Percentiles rank a stretch among this genome's conserved stretches.
Conservation (phyloP, 2,888 invertebrate genomes). For the Tipula lateralis region DNA sequence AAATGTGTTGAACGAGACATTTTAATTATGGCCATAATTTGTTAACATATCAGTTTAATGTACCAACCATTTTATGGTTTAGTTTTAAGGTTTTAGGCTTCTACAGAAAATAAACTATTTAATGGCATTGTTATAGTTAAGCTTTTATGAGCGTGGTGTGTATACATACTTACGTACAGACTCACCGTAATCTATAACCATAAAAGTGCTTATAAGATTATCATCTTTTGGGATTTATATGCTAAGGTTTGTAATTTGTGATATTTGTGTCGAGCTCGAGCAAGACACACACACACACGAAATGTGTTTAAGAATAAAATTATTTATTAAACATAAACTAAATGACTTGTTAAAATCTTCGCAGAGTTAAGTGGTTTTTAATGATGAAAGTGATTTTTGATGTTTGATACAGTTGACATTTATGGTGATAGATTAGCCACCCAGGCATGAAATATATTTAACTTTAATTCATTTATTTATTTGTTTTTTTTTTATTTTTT, state of each 20-base stretch:
- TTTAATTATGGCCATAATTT: conserved; percentile 27
- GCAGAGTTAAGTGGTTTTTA: conserved; percentile 28
- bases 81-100: neutral
- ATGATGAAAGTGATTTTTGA: conserved; percentile 28
- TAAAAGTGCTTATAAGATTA: neutral
- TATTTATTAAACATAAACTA: conserved; percentile 16
- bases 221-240: neutral
- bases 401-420: neutral
- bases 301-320: neutral
- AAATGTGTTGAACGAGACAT: neutral
- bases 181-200: neutral
- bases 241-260: neutral
- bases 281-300: neutral
- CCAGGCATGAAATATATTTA: conserved; percentile 28
- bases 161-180: neutral
- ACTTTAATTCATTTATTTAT: no score
- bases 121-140: neutral
- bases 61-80: neutral
- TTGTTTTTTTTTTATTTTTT: neutral
- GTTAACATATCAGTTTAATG: conserved; percentile 30
- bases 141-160: neutral
- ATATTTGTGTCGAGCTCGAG: neutral
- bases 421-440: conserved; percentile 28
- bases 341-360: conserved; percentile 3
- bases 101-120: neutral